Conservation (phyloP, 2,888 invertebrate species). For the Crematogaster levior region DNA sequence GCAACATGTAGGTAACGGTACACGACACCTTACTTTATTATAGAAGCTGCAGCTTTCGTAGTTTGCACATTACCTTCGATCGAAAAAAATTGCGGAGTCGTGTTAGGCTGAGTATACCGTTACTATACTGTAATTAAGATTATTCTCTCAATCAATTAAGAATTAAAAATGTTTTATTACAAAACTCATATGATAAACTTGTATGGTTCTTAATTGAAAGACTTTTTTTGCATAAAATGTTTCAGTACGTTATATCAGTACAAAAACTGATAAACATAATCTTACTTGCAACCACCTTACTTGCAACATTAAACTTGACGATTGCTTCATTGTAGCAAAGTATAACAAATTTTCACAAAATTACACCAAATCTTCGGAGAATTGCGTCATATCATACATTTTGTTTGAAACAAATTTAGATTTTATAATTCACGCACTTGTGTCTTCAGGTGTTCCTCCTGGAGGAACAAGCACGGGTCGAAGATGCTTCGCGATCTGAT, state of each 20-base stretch:
- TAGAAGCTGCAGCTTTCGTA: conserved; percentile 82
- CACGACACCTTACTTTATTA: conserved; percentile 69
- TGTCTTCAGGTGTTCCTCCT: conserved; percentile 87
- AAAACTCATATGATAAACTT: conserved; percentile 6
- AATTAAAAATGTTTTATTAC: conserved; percentile 33
- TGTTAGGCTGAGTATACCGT: conserved; percentile 59
- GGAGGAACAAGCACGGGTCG: conserved; percentile 87
- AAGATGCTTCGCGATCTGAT: conserved; percentile 86
- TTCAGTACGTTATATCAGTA: neutral
- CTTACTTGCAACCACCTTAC: conserved; percentile 38
- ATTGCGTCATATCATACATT: conserved; percentile 32
- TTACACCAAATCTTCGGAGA: neutral
- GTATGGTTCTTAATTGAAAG: conserved; percentile 39
- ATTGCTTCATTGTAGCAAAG: conserved; percentile 24
- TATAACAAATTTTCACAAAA: conserved; percentile 9
- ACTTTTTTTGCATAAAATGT: neutral
- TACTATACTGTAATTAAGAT: conserved; percentile 53
- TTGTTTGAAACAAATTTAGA: neutral
- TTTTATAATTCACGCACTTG: conserved; percentile 44
- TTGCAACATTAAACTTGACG: conserved; percentile 5
- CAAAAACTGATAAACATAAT: conserved; percentile 22
- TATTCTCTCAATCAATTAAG: conserved; percentile 38
- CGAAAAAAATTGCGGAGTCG: conserved; percentile 61
- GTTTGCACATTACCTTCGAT: conserved; percentile 78
- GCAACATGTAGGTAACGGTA: conserved; percentile 70